Evolutionary conservation across 2,797 vertebrate genomes (phyloP).

Genomic region (Takifugu ocellatus): DNA sequence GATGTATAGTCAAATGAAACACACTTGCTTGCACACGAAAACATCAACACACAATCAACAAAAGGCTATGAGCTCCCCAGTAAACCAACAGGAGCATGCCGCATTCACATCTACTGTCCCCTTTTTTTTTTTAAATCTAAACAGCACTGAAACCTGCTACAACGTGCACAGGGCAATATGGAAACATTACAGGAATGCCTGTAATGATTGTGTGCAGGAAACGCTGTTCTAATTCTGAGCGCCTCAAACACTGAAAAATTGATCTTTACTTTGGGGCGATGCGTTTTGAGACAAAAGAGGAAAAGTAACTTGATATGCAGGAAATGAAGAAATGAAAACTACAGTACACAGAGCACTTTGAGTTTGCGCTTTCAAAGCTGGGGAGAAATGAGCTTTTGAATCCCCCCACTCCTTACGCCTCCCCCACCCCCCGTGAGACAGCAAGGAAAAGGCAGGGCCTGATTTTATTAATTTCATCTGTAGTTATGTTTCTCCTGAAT

Average conservation of each 20-base stretch:
- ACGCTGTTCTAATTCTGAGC: constrained; percentile 69
- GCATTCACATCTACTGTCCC: constrained; percentile 39
- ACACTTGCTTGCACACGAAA: constrained; percentile 38
- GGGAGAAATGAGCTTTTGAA: constrained; percentile 74
- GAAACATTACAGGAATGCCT: constrained; percentile 62
- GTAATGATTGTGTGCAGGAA: constrained; percentile 62
- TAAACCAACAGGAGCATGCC: constrained; percentile 28
- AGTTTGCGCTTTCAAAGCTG: constrained; percentile 75
- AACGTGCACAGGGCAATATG: constrained; percentile 35
- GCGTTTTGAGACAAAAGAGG: constrained; percentile 71
- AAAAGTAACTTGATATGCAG: constrained; percentile 75
- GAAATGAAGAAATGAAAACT: constrained; percentile 77
- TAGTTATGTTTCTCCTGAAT: constrained; percentile 80
- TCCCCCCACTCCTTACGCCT: constrained; percentile 25
- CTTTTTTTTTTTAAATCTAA: constrained; percentile 28
- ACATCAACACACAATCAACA: constrained; percentile 40
- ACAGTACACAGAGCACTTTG: constrained; percentile 73
- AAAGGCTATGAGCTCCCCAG: constrained; percentile 33
- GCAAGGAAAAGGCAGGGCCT: constrained; percentile 70
- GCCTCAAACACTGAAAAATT: constrained; percentile 69
- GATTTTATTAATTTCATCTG: constrained; percentile 81
- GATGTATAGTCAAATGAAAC: constrained; percentile 67
- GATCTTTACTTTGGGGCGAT: constrained; percentile 72
- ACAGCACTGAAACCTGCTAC: constrained; percentile 51
- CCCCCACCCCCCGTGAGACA: constrained; percentile 70